Base-by-base conservation (phyloP, 2,888 invertebrate species). In the Andrena bicolor region DNA sequence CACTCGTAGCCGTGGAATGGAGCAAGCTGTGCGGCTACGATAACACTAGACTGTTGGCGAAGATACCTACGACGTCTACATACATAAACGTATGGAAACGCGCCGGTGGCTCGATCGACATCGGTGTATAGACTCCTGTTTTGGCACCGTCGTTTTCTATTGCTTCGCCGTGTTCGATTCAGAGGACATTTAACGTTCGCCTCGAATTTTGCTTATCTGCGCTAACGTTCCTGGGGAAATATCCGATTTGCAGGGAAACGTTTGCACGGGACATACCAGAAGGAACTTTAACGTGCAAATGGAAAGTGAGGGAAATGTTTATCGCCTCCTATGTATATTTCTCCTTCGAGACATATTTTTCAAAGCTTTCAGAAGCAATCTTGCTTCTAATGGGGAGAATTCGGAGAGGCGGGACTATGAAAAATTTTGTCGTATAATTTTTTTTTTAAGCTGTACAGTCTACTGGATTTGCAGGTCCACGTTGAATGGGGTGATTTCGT, bases 1-100 rank as follows among this genome's bases (percentile, higher is more conserved):
- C 84, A 89, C 83, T 88, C 84, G 85, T 84, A 82, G 74, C 82
- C 88, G 84, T 85, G 87, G 90, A 89, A 90, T 83, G 85, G 86
- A 86, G 91, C 90, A 90, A 91, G 90, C 91, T 90, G 90, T 84
- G 88, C 88, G 75, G 86, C 87, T 72, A 90, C 86, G 89, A 89
- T 89, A 89, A 89, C 90, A 87, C 84, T 71, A 79, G 82, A 80
- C 83, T 70, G 70, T 72, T 66, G 78, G 78, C 66, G 61, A 70
- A 87, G 85, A 82, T 89, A 89, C 75, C 77, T 71, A 51, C 74
- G 20, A 76, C 49, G 77, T 70, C 69, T 77, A 80, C 83, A 78
- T 74, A 76, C 79, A 77, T 74, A 68, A 82, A 63, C 80, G 77
- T 83, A 80, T 61, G 61, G 74, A 71, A 41, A 49, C 80, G 65